Evolutionary conservation across 2,797 vertebrate species (phyloP).

Genomic region (Phoebastria nigripes): DNA sequence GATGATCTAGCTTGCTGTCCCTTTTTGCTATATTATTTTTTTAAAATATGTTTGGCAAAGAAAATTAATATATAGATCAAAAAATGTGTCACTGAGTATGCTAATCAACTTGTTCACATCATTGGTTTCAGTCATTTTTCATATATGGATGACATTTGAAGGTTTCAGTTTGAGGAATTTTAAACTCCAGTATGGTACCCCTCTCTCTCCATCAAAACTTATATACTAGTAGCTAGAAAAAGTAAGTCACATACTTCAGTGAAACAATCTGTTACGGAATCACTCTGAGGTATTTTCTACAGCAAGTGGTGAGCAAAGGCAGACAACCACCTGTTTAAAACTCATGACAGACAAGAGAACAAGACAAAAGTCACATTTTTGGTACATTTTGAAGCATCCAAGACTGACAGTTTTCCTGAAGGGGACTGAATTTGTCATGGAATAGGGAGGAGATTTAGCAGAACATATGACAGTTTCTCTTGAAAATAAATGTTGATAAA

Average conservation of each 20-base stretch:
- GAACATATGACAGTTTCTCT: neutral
- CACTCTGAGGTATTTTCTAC: neutral
- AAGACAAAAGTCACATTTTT: neutral
- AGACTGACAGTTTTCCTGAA: neutral
- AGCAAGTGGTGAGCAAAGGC: neutral
- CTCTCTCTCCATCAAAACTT: neutral
- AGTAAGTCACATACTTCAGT: neutral
- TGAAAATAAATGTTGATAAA: neutral
- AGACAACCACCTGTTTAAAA: neutral
- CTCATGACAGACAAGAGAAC: neutral
- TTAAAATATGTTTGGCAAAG: neutral
- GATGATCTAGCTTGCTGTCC: neutral
- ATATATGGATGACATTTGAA: neutral
- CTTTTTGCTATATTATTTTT: neutral
- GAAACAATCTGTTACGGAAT: neutral
- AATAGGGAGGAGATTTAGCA: neutral
- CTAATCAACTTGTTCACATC: neutral
- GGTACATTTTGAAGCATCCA: neutral
- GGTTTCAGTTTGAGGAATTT: neutral
- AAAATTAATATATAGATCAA: neutral
- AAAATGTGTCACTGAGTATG: neutral
- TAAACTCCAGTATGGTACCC: neutral
- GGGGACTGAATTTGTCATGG: neutral
- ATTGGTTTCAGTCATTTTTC: neutral
- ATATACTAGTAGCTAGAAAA: neutral